Base-by-base conservation (phyloP, 1,140 invertebrate species). In the Pogonus chalceus region DNA sequence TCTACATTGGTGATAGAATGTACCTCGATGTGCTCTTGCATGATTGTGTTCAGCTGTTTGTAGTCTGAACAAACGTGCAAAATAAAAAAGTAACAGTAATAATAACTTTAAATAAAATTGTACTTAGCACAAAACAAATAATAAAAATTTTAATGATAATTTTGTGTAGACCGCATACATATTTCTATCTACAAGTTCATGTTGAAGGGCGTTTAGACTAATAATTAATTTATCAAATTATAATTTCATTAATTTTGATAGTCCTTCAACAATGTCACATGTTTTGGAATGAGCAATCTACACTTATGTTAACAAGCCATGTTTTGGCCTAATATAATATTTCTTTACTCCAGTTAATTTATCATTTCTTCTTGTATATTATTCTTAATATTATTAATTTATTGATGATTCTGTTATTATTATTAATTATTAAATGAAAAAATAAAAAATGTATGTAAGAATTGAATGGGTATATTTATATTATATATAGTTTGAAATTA, bases 121-220 rank as follows among this genome's bases (percentile, higher is more conserved):
- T 63, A 65, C 56, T 62, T 65, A 65, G 63, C 63, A 65, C 63
- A 65, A 65, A 64, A 63, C 61, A 64, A 65, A 62, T 58, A 57
- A 61, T 56, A 52, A 39, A 39, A 52, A 37, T 3, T 46, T 52
- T 46, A 31, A 43, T 12, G 18, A 43, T 18, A 43, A 43, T 43
- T 43, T 43, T 16, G 18, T 43, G 18, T 43, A 43, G 37, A 12
- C 18, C 37, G 37, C 37, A 43, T 12, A 43, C 18, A 43, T 18
- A 43, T 16, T 12, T 31, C n/a, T n/a, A n/a, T n/a, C n/a, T n/a
- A n/a, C n/a, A n/a, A n/a, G n/a, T n/a, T n/a, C n/a, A n/a, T n/a
- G n/a, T n/a, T n/a, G n/a, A n/a, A n/a, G n/a, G n/a, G n/a, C n/a
- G n/a, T n/a, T n/a, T n/a, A n/a, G n/a, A n/a, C n/a, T n/a, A n/a